Evolutionary conservation across 1,140 invertebrate genomes (phyloP), one percentile per base, ranked within the genome.

Genomic region (Campoletis sonorensis): DNA sequence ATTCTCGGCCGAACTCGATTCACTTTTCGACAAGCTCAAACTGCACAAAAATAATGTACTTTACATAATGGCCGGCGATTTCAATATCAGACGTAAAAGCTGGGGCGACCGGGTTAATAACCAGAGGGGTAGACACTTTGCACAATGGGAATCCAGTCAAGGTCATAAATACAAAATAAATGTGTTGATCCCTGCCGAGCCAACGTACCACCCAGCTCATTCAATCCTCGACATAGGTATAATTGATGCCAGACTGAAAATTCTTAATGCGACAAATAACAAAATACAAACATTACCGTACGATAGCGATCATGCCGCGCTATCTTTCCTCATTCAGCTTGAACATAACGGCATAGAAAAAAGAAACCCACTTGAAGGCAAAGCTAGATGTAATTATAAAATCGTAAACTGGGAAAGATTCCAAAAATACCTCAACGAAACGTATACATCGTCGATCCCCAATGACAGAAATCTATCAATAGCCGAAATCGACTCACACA

Each of bases 251-350:
- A 40, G 23, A 49, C 33, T 79, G 4, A 4, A 27, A 10, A 21
- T 54, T 1, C n/a, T 5, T 4, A 15, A 64, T 26, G 8, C 23
- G 11, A 27, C 18, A 1, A 67, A 79, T 30, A 21, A 27, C 21
- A 82, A 82, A 82, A 15, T 76, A 18, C 23, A 23, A 4, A 79
- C 78, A 11, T 54, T 79, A n/a, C 18, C 37, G 8, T 82, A 82
- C 37, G 77, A 82, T 26, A 82, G 81, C 30, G 76, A 79, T 37
- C 81, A 79, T n/a, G 76, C 40, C 10, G 81, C 70, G 1, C 13
- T 81, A 15, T 21, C 40, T 15, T 30, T 78, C 13, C 27, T n/a
- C 5, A 73, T 75, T 23, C 7, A 16, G 4, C 30, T 70, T 15
- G 16, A n/a, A 30, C 16, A 67, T 27, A 8, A 72, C 16, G n/a